These are phyloP conservation scores for Lysandra coridon DNA, from an alignment of 2,888 invertebrate species.

Conservation along the genomic window DNA sequence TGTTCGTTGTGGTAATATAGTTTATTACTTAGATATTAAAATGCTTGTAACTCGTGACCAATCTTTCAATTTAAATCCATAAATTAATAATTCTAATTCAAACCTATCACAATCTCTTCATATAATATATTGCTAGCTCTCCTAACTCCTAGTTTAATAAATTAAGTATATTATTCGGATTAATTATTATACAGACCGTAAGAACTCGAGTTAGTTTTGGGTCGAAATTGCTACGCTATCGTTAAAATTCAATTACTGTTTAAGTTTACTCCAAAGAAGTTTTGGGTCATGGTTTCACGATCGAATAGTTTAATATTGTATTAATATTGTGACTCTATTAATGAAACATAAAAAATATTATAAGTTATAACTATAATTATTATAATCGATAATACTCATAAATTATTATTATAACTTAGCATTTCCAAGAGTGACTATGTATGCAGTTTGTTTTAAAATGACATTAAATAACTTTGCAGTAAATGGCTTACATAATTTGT, in stretches of 20 bases:
- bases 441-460: background rate
- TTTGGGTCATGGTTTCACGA: background rate
- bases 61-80: background rate
- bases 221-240: background rate
- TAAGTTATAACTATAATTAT: too few relatives aligned
- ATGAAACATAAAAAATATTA: too few relatives aligned
- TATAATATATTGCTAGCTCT: background rate
- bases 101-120: background rate
- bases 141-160: background rate
- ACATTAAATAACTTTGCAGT: background rate
- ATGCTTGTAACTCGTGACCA: background rate
- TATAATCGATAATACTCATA: too few relatives aligned
- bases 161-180: background rate
- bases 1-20: too few relatives aligned
- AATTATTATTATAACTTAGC: too few relatives aligned
- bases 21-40: too few relatives aligned
- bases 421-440: background rate
- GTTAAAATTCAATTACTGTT: background rate
- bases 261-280: background rate
- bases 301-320: background rate
- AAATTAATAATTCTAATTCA: background rate
- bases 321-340: too few relatives aligned
- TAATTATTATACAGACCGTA: background rate
- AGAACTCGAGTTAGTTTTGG: background rate
- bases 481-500: background rate